Base-by-base conservation (phyloP, 37 sponge, comb jelly and placozoan genomes). In the Crambe crambe region DNA sequence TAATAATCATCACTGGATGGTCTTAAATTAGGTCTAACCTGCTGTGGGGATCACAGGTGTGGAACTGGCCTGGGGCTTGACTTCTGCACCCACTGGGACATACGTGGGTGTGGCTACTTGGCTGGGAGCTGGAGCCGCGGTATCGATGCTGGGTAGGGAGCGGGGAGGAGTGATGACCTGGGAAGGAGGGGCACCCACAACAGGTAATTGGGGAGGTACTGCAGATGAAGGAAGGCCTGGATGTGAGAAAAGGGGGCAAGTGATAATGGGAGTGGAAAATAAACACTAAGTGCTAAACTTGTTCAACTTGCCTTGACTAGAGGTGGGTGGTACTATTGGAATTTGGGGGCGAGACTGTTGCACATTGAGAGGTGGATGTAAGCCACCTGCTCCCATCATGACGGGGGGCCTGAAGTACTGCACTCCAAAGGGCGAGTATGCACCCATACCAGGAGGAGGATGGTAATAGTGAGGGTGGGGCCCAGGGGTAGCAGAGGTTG, bases 391-490 rank as follows among this genome's bases (percentile, higher is more conserved):
- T n/a, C 76, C 61, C 76, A 85, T 79, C 85, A 84, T 78, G 37
- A 80, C 23, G 22, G 85, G 80, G 35, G 85, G 85, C 37, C 85
- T 73, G 42, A 84, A 79, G 37, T 84, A 89, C 5, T 80, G 81
- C 75, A 89, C 61, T 8, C 79, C 85, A 83, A 83, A 89, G 0
- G 89, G 74, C 37, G 58, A 69, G 68, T 82, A 89, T 18, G 47
- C 85, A 32, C 69, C 59, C 58, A 68, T 62, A 41, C 77, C 34
- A 37, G 72, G 59, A 22, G 80, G 86, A 18, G 78, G 81, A 25
- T 47, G 62, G 44, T 29, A 65, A 36, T 41, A 4, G 35, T 77
- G 57, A 41, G 77, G n/a, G 37, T 1, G 66, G 0, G 38, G 29
- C 2, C 51, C 12, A 21, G 38, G 85, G n/a, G 80, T 58, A 74